Evolutionary conservation across 2,888 invertebrate genomes (phyloP), one percentile per base, ranked within the genome.

Genomic region (Unio delphinus): DNA sequence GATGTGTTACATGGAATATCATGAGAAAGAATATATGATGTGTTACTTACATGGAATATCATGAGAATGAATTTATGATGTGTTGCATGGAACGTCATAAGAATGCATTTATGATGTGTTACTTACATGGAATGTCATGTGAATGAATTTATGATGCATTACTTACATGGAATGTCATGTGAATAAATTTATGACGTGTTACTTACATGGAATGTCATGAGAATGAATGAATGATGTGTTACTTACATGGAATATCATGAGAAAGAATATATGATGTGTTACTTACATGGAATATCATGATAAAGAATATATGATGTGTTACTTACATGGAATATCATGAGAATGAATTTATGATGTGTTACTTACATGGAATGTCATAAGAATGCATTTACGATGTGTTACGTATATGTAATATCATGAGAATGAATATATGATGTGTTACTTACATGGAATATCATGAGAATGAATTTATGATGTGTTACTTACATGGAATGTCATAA

Each of bases 271-370:
- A 34, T 34, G 34, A 34, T 4, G 5, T 7, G 7, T 30, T 8
- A 69, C 78, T 72, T 75, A 88, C 88, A 4, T 28, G 28, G 28
- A 28, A 2, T 28, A 2, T 28, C 28, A 28, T 28, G 28, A 28
- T 2, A 28, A 34, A 0, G 34, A 5, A 34, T 34, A 0, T 34
- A 34, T 34, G 34, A 34, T 4, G 5, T 7, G 7, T 30, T 8
- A 69, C 76, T 72, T 75, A 88, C 4, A 4, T 28, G 28, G 28
- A 28, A 2, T 28, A 4, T 1, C 28, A 1, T 28, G 28, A 28
- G 28, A 28, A 34, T 7, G 34, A 5, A 34, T 34, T 34, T 34
- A 34, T 34, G 34, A 34, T 34, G 5, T 7, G 7, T 30, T 8
- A 69, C 78, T 72, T 75, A 88, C 2, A 4, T 28, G 28, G 28